A percentile compares a stretch with the other conserved stretches of the same genome.
Conservation (phyloP, 64 coral and sea anemone genomes). For the Stichodactyla helianthus region DNA sequence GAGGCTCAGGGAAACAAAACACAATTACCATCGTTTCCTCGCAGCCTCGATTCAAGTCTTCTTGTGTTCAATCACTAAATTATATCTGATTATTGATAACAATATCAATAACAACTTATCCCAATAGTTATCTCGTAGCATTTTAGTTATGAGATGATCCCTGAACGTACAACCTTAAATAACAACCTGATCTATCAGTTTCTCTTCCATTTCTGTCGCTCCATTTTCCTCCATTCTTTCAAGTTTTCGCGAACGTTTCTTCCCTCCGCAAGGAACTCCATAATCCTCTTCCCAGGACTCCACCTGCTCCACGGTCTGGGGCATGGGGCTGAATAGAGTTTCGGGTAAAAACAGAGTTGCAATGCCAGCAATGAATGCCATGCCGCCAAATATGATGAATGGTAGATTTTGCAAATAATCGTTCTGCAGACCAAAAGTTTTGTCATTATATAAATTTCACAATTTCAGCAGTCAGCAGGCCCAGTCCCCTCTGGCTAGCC, state of each 20-base stretch:
- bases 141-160: too few relatives aligned
- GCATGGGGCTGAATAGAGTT: constrained; percentile 48
- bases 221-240: not conserved
- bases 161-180: too few relatives aligned
- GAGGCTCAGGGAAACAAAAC: too few relatives aligned
- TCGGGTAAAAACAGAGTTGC: constrained; percentile 31
- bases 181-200: too few relatives aligned
- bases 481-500: not conserved
- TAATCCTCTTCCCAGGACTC: constrained; percentile 54
- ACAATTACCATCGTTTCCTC: too few relatives aligned
- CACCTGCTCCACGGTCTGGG: constrained; percentile 57
- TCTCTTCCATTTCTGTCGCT: not conserved
- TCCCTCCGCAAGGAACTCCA: constrained; percentile 11
- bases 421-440: not conserved
- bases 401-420: constrained; percentile 9
- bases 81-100: too few relatives aligned
- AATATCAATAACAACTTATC: too few relatives aligned
- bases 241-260: not conserved
- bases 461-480: too few relatives aligned
- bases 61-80: too few relatives aligned
- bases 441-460: not conserved
- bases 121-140: too few relatives aligned
- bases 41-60: too few relatives aligned
- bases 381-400: constrained; percentile 27
- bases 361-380: constrained; percentile 19